Base-by-base conservation (phyloP, 1,140 invertebrate species). In the Atta cephalotes region DNA sequence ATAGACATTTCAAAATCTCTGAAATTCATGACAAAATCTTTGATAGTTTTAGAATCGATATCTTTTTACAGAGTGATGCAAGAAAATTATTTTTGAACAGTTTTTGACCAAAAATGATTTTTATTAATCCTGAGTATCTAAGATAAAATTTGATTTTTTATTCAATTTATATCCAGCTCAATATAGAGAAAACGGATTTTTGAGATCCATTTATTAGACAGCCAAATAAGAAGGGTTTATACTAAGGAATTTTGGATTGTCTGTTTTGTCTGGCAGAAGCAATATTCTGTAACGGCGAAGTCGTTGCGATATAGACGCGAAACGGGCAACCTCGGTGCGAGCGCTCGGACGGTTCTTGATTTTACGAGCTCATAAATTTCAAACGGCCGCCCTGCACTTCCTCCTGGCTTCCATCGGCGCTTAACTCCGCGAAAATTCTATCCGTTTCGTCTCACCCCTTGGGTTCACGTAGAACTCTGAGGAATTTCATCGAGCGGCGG, bases 401-500 rank as follows among this genome's bases (percentile, higher is more conserved):
- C 86, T 81, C 78, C 72, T 72, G 53, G 76, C 88, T 80, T 90
- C 85, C 89, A 89, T 74, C 49, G 78, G 51, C 79, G 76, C 49
- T 90, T 89, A 87, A 89, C 86, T 77, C 77, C 76, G 81, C 74
- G 86, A 90, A 91, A 91, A 88, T 88, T 91, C 89, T 90, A 88
- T 85, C 85, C 88, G 76, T 88, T 90, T 86, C 89, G 86, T 88
- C 77, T 82, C 80, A 78, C 87, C 71, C 76, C 71, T 14, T 87
- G 66, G 60, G 49, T 70, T 53, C 79, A 39, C 79, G 35, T 70
- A 90, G 89, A 88, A 90, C 91, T 92, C 87, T 74, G 80, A 90
- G 91, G 91, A 93, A 94, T 94, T 94, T 94, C 93, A 93, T 93
- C 92, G 93, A 90, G 78, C 87, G 89, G 39, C 88, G 68, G 88